Evolutionary conservation across 2,113 vertebrate species (phyloP), one percentile per base, ranked within the genome.

Genomic region (Bagarius yarrelli): DNA sequence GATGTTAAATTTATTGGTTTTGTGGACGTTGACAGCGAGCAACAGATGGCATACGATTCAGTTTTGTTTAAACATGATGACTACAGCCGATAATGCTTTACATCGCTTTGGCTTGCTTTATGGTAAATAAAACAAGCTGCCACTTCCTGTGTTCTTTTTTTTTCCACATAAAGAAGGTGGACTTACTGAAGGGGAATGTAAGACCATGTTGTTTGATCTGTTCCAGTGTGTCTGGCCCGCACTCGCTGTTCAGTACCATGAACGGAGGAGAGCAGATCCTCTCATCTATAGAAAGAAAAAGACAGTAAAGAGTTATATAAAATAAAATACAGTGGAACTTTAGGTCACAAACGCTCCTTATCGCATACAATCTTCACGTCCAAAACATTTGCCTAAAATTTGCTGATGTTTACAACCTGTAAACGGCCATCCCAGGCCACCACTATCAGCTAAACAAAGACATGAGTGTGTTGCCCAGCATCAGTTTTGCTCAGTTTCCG

Each of bases 261-360:
- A 99, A 99, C 32, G 98, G 97, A 5, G 98, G 98, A n/a, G 97
- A 99, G 90, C 96, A 96, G 87, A 99, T 95, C 87, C 96, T 94
- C 82, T 95, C 94, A 78, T 99, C 98, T 99, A 61, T 70, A 78
- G 44, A 85, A 50, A 80, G 25, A 70, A 63, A 74, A 4, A 77
- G 16, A 59, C 14, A 13, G 25, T 44, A 44, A 76, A 76, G 44
- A 14, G 34, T 19, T 59, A 14, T 61, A 32, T 63, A 8, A 21
- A n/a, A 27, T 19, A 40, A 61, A 60, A 56, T 1, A 44, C 44
- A 47, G 44, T 47, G 44, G 1, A 9, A 47, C 44, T 8, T 6
- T 11, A 1, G 44, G 9, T 47, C 44, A 47, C 44, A 47, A 47
- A 5, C 36, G 3, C 36, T 40, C 36, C 36, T 40, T 6, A 40